Conservation (phyloP, 2,797 vertebrate genomes). For the Channa striata region DNA sequence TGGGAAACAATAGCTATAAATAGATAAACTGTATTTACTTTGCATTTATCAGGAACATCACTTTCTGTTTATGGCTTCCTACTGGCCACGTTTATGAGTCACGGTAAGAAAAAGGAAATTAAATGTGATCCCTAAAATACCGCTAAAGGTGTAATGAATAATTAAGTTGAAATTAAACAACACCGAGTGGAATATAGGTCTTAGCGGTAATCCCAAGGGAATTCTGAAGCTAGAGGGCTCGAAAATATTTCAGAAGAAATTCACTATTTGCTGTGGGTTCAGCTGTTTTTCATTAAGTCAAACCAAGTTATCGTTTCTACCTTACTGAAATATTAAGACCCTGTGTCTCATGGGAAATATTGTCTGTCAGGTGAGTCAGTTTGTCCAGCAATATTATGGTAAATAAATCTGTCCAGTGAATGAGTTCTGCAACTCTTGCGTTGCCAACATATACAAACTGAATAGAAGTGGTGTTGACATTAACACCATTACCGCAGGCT, state of each 20-base stretch:
- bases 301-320: conserved; percentile 28
- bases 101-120: conserved; percentile 42
- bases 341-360: conserved; percentile 28
- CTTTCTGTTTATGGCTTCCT: conserved; percentile 48
- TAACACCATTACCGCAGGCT: too few relatives aligned
- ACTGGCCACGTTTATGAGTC: conserved; percentile 43
- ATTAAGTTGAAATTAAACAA: conserved; percentile 56
- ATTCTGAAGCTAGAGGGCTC: conserved; percentile 1
- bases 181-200: background rate
- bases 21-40: conserved; percentile 54
- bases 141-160: conserved; percentile 50
- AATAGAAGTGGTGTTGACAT: too few relatives aligned
- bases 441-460: background rate
- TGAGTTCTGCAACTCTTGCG: background rate
- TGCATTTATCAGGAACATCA: conserved; percentile 42
- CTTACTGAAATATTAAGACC: conserved; percentile 27
- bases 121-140: conserved; percentile 33
- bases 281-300: conserved; percentile 23
- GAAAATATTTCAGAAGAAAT: conserved; percentile 14
- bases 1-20: conserved; percentile 49
- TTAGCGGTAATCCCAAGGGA: background rate
- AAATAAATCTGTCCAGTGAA: conserved; percentile 13
- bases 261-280: conserved; percentile 29
- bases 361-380: conserved; percentile 19
- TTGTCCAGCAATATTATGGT: conserved; percentile 15